These are phyloP conservation scores for Aurelia coerulea DNA, from an alignment of 30 jellyfish, hydroid and myxozoan genomes.

Conservation along the genomic window DNA sequence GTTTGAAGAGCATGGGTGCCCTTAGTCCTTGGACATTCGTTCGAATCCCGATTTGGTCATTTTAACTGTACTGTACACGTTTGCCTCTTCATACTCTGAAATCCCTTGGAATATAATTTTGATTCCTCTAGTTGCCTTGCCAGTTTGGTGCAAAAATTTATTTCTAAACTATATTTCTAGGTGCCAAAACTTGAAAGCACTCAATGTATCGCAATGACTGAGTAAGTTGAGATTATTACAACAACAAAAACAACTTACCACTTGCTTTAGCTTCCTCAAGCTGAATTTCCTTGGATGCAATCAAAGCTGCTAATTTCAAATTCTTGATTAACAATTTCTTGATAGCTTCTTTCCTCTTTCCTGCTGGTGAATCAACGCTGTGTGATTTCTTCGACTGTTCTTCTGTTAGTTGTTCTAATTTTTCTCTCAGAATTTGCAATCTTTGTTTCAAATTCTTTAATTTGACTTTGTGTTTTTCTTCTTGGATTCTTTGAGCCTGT, in stretches of 20 bases:
- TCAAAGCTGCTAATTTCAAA: conserved; percentile 92
- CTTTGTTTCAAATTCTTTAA: conserved; percentile 70
- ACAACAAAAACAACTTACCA: conserved; percentile 21
- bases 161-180: too few species aligned
- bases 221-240: neutral
- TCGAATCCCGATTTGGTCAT: too few species aligned
- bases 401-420: conserved; percentile 73
- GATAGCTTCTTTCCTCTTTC: conserved; percentile 88
- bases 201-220: neutral
- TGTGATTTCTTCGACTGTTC: conserved; percentile 97
- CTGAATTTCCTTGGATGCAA: conserved; percentile 94
- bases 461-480: conserved; percentile 60
- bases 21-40: too few species aligned
- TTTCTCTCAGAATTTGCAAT: conserved; percentile 54
- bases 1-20: too few species aligned
- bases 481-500: conserved; percentile 67
- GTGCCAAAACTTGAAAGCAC: too few species aligned
- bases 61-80: too few species aligned
- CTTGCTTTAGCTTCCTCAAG: conserved; percentile 93
- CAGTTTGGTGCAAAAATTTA: neutral
- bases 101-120: too few species aligned
- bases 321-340: conserved; percentile 85
- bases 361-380: conserved; percentile 70
- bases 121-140: neutral
- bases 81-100: too few species aligned